Evolutionary conservation across 2,797 vertebrate species (phyloP), one percentile per base, ranked within the genome.

Genomic region (Xenentodon cancila): DNA sequence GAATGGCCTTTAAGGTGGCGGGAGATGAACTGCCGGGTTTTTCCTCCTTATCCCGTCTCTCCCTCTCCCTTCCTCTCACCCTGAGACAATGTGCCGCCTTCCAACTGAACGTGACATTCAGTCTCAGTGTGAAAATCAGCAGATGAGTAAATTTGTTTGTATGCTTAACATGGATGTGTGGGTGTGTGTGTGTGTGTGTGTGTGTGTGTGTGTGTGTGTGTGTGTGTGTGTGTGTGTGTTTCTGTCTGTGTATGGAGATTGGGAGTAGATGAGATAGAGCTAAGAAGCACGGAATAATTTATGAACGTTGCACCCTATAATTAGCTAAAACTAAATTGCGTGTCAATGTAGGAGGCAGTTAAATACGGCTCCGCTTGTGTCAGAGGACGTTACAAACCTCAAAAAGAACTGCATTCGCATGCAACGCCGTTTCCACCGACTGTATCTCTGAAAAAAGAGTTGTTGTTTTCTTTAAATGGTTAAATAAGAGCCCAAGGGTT

Each of bases 281-380:
- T 81, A 75, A 79, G 48, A 75, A 88, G 73, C 70, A 46, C 46
- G 19, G 78, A 84, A 88, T 90, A 84, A 91, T 91, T 88, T 88
- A 91, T 89, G 89, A 90, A 82, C 86, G 45, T 73, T 71, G 77
- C 68, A 78, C 77, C 76, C 81, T 88, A 91, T 92, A 92, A 92
- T 92, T 92, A 93, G 91, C 81, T 71, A 88, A 91, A 92, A 88
- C 85, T 84, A 90, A 89, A 90, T 82, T 89, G 84, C 63, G 52
- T 84, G 85, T 87, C 87, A 84, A 67, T 75, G 84, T 80, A 64
- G 84, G 81, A 85, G 77, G 79, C 84, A 73, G 77, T 86, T 85
- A 79, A 88, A 90, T 75, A 52, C 72, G 77, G 69, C 73, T 85
- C 59, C 0, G 74, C 69, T 64, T 73, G 75, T 85, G 81, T 89